A percentile compares a stretch with the other conserved stretches of the same genome.
These are phyloP conservation scores for Hylyphantes graminicola DNA, from an alignment of 1,140 invertebrate species.

Conservation along the genomic window DNA sequence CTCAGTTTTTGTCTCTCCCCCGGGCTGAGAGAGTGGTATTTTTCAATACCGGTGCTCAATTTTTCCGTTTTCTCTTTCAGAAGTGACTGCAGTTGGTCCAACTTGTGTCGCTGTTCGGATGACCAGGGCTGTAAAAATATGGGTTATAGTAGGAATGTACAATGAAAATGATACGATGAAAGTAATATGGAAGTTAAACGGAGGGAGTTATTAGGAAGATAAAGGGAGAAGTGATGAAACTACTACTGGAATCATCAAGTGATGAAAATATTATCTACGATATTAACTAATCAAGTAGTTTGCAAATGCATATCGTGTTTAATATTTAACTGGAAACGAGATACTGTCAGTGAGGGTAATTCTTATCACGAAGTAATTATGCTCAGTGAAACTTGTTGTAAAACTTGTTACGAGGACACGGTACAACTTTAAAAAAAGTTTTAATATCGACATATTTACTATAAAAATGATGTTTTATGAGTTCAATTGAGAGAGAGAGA, in stretches of 20 bases:
- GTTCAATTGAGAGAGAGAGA: too few relatives aligned
- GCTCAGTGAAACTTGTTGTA: too few relatives aligned
- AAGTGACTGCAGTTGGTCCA: constrained; percentile 26
- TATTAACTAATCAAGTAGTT: neutral
- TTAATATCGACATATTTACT: too few relatives aligned
- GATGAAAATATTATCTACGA: too few relatives aligned
- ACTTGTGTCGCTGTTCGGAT: neutral
- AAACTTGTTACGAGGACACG: too few relatives aligned
- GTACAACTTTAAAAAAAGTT: too few relatives aligned
- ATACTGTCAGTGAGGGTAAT: neutral
- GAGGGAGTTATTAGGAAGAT: too few relatives aligned
- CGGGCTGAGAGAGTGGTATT: constrained; percentile 16
- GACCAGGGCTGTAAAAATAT: constrained; percentile 17
- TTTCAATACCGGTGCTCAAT: constrained; percentile 19
- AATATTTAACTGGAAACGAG: neutral
- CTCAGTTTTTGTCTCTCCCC: constrained; percentile 9
- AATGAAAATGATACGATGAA: neutral
- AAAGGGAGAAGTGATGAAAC: too few relatives aligned
- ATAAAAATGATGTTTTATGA: too few relatives aligned
- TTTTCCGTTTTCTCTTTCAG: constrained; percentile 23
- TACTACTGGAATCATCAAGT: too few relatives aligned
- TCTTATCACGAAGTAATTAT: neutral
- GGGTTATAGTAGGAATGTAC: neutral
- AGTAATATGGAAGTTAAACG: neutral
- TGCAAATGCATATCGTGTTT: neutral